A percentile compares a stretch with the other conserved stretches of the same genome.
Evolutionary conservation across 2,888 invertebrate species (phyloP).

Genomic region (Ennomos fuscantarius): DNA sequence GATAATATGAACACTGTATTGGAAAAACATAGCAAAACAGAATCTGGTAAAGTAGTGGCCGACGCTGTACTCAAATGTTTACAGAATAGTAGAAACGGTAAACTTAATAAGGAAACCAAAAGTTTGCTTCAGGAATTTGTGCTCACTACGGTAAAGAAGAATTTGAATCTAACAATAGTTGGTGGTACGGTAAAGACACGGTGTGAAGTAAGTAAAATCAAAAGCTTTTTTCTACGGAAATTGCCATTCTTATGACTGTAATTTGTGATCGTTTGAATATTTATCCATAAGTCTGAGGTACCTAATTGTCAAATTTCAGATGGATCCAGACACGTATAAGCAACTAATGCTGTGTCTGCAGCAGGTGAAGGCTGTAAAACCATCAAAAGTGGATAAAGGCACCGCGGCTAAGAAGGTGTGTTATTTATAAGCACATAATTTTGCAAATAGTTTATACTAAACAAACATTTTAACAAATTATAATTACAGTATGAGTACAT

Average conservation of each 20-base stretch:
- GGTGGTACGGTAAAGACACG: conserved; percentile 79
- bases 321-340: conserved; percentile 69
- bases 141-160: conserved; percentile 64
- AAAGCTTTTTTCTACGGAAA: too few species aligned
- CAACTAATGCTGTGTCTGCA: conserved; percentile 72
- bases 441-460: too few species aligned
- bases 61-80: conserved; percentile 61
- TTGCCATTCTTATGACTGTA: too few species aligned
- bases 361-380: conserved; percentile 50
- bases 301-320: conserved; percentile 45
- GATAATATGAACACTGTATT: conserved; percentile 76
- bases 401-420: conserved; percentile 64
- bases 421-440: too few species aligned
- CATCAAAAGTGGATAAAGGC: conserved; percentile 59
- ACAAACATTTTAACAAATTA: too few species aligned
- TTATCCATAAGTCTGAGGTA: too few species aligned
- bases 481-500: too few species aligned
- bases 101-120: conserved; percentile 62
- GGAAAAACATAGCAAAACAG: conserved; percentile 58
- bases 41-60: conserved; percentile 64
- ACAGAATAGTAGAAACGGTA: conserved; percentile 69
- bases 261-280: too few species aligned
- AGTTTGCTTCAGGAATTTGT: conserved; percentile 68
- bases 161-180: conserved; percentile 73
- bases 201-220: conserved; percentile 59